Evolutionary conservation across 2,113 vertebrate species (phyloP), one percentile per base, ranked within the genome.

Genomic region (Ailurus styani): DNA sequence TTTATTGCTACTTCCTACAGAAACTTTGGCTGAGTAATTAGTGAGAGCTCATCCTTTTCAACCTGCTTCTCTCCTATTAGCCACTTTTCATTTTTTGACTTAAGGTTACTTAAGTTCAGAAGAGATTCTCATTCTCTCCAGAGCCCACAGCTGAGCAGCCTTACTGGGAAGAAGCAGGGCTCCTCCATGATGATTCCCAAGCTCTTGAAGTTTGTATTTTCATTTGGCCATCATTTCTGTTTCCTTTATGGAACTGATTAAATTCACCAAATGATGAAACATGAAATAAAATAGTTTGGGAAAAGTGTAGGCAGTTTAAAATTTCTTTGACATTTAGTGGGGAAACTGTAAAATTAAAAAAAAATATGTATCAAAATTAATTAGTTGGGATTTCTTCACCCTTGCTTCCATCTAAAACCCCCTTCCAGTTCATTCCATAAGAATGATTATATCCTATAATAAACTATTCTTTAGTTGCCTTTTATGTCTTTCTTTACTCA

Each of bases 241-340:
- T 75, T 95, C 75, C 73, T 89, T 96, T 85, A 87, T 90, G 92
- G 96, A 90, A 96, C 42, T 83, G 84, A 96, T 96, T 93, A 95
- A 87, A 92, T 45, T 91, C 54, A 91, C 27, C 81, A 94, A 90
- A 78, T 86, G 75, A 93, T 96, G 75, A 95, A 90, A 93, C 31
- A 84, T 75, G 68, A 86, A 97, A 81, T 97, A 45, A 95, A 81
- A 97, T 60, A 93, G 73, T 95, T 95, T 91, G 62, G 83, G 64
- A 95, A 96, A 62, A 40, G 90, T 90, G 87, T 92, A 73, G 81
- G 91, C 52, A 78, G 68, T 88, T 96, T 90, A 82, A 95, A 97
- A 87, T 64, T 62, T 55, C 40, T 83, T 95, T 92, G 86, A 96
- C 93, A 97, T 96, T 70, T 87, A 91, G 31, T 68, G 90, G 91